phyloP scores from a whole-genome alignment of 2,797 vertebrate species.

The Poecilia gillii region DNA sequence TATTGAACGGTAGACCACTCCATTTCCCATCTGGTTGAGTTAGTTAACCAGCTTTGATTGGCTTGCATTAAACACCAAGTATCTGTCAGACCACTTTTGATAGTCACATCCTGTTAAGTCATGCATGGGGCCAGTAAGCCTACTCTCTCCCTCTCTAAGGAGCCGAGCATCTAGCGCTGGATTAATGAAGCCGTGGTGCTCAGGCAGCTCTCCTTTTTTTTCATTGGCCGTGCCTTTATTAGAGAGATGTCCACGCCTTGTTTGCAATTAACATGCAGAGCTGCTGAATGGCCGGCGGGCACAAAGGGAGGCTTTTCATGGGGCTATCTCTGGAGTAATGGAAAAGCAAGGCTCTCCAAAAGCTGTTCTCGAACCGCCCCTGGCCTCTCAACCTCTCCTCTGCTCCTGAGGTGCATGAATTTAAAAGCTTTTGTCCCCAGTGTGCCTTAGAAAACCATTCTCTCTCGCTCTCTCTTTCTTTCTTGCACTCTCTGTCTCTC shows the following conservation, averaged over 20 bases:
- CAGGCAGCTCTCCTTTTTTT: slow-evolving; percentile 74
- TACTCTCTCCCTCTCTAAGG: slow-evolving; percentile 62
- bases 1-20: slow-evolving; percentile 49
- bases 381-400: slow-evolving; percentile 78
- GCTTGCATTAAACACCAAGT: slow-evolving; percentile 69
- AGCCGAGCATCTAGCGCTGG: slow-evolving; percentile 68
- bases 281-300: slow-evolving; percentile 75
- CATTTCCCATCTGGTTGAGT: slow-evolving; percentile 69
- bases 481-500: neutral
- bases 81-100: slow-evolving; percentile 73
- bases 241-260: slow-evolving; percentile 79
- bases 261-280: slow-evolving; percentile 83
- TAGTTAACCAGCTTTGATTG: slow-evolving; percentile 72
- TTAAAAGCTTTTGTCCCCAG: slow-evolving; percentile 81
- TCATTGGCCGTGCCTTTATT: slow-evolving; percentile 80
- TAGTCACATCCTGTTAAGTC: slow-evolving; percentile 76
- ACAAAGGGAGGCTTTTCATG: slow-evolving; percentile 80
- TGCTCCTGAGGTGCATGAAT: slow-evolving; percentile 80
- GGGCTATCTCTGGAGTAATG: slow-evolving; percentile 80
- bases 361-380: slow-evolving; percentile 73
- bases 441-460: slow-evolving; percentile 69
- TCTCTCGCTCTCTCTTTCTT: slow-evolving; percentile 17
- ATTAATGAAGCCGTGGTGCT: slow-evolving; percentile 77
- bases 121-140: slow-evolving; percentile 62
- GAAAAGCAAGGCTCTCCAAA: slow-evolving; percentile 80